Percentiles rank a stretch among this genome's conserved stretches.
phyloP scores from a whole-genome alignment of 2,113 vertebrate genomes.

The Columbina picui region DNA sequence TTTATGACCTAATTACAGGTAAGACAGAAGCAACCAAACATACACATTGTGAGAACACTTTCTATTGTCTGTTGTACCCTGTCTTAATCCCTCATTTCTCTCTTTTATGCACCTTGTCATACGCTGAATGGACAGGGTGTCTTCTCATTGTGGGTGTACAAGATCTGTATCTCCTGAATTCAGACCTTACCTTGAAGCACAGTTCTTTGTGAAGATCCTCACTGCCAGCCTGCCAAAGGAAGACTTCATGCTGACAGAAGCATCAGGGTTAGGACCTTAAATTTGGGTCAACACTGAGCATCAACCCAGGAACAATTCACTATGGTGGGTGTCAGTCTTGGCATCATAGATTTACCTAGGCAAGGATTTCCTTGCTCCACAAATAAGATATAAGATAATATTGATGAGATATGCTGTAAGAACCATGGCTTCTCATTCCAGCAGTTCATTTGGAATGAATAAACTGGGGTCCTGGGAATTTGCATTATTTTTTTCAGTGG shows the following conservation, averaged over 20 bases:
- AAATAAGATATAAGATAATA: neutral
- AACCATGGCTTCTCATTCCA: neutral
- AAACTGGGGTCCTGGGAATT: neutral
- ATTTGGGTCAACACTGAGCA: neutral
- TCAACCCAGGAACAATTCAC: neutral
- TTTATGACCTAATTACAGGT: constrained; percentile 16
- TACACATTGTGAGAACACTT: neutral
- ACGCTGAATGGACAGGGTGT: neutral
- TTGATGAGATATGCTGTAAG: neutral
- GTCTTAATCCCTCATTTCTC: neutral
- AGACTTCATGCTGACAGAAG: neutral
- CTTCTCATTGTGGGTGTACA: neutral
- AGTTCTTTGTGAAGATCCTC: neutral
- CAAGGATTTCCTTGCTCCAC: neutral
- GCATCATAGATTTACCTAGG: neutral
- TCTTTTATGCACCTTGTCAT: neutral
- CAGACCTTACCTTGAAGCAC: neutral
- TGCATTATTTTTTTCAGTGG: neutral
- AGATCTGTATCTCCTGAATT: neutral
- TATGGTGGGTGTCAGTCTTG: accelerated
- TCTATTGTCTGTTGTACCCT: neutral
- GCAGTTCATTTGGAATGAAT: neutral
- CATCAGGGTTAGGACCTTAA: neutral
- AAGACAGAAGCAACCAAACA: neutral
- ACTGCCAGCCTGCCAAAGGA: neutral